A percentile compares a stretch with the other conserved stretches of the same genome.
Evolutionary conservation across 2,888 invertebrate species (phyloP).

Genomic region (Alitta virens): DNA sequence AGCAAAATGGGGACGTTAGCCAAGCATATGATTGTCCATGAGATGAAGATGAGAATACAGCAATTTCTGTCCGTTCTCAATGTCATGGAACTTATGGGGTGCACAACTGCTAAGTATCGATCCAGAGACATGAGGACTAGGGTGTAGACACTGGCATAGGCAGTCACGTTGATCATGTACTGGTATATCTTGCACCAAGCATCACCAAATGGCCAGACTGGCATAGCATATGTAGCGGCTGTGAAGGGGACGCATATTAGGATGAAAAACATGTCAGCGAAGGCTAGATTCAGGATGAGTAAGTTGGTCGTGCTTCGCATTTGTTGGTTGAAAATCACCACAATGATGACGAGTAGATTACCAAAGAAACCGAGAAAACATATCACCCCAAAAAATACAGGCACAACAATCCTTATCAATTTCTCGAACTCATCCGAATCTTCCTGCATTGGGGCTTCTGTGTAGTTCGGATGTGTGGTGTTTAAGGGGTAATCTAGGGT

Average conservation of each 20-base stretch:
- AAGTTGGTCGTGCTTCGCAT: constrained; percentile 93
- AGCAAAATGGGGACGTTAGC: constrained; percentile 51
- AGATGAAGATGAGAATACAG: constrained; percentile 71
- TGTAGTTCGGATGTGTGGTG: no score
- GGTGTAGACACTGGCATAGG: constrained; percentile 90
- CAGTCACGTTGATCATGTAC: constrained; percentile 87
- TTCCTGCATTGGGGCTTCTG: no score
- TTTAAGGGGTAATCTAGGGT: no score
- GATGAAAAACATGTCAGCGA: constrained; percentile 87
- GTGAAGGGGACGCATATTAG: constrained; percentile 93
- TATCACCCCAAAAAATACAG: constrained; percentile 78
- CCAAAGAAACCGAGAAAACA: constrained; percentile 85
- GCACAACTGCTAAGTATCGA: constrained; percentile 86
- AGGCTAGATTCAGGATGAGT: constrained; percentile 83
- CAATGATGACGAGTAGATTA: constrained; percentile 83
- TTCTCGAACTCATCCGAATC: background rate
- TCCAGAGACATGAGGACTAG: constrained; percentile 91
- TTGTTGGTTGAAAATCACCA: constrained; percentile 82
- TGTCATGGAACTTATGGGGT: constrained; percentile 85
- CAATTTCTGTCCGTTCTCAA: constrained; percentile 75
- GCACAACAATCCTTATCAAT: constrained; percentile 43
- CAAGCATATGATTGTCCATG: constrained; percentile 73
- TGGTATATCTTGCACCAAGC: constrained; percentile 87
- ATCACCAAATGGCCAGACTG: constrained; percentile 87
- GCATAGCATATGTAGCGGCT: constrained; percentile 82